phyloP scores from a whole-genome alignment of 2,888 invertebrate genomes.

The Oxyscelio sp. region DNA sequence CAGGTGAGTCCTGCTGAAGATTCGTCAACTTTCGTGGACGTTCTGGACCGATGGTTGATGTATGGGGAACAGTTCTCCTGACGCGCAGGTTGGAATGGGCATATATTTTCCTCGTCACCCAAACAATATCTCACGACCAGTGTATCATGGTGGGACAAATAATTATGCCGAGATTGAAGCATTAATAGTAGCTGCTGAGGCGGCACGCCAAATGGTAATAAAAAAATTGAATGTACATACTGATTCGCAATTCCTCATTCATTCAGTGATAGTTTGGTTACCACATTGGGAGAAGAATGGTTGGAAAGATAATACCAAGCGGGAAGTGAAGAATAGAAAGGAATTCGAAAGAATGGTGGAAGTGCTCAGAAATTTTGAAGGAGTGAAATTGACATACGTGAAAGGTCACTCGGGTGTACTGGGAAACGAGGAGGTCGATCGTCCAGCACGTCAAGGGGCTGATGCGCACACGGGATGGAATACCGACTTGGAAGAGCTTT shows the following conservation, averaged over 20 bases:
- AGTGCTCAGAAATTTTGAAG: neutral
- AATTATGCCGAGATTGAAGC: slow-evolving; percentile 23
- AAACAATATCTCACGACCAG: neutral
- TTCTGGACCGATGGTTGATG: too few species aligned
- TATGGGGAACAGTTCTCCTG: too few species aligned
- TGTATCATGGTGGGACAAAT: neutral
- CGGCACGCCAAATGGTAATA: neutral
- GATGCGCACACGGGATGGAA: too few species aligned
- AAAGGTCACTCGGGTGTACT: neutral
- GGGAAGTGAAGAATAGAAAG: slow-evolving; percentile 3
- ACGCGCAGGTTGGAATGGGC: too few species aligned
- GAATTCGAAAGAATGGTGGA: slow-evolving; percentile 14
- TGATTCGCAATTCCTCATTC: slow-evolving; percentile 25
- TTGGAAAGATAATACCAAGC: slow-evolving; percentile 15
- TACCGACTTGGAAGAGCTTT: too few species aligned
- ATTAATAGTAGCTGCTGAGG: neutral
- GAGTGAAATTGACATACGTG: neutral
- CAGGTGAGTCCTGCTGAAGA: too few species aligned
- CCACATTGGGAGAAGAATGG: slow-evolving; percentile 1
- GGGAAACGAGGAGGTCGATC: neutral
- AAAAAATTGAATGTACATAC: neutral
- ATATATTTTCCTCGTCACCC: too few species aligned
- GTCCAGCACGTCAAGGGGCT: neutral
- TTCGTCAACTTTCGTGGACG: too few species aligned
- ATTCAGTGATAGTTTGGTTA: slow-evolving; percentile 15